Evolutionary conservation across 2,113 vertebrate species (phyloP).

Genomic region (Pungitius pungitius): DNA sequence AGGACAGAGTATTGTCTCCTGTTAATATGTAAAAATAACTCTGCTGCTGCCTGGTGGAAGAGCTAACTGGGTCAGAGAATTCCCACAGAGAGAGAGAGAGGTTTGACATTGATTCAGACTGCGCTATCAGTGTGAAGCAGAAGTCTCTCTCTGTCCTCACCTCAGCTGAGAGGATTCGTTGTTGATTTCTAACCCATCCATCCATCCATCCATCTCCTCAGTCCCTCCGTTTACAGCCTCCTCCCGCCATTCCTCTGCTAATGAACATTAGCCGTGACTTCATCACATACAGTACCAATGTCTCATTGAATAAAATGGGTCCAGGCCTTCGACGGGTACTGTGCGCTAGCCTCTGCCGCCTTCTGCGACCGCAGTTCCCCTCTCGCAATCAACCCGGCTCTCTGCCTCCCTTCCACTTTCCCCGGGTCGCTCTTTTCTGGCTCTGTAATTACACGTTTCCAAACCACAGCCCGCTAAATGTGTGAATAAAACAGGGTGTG

Average conservation of each 20-base stretch:
- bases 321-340: no score
- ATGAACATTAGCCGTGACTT: constrained; percentile 36
- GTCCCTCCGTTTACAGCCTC: constrained; percentile 36
- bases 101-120: constrained; percentile 59
- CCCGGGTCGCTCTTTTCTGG: neutral
- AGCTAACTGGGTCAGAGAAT: constrained; percentile 83
- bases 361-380: neutral
- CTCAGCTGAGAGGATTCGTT: constrained; percentile 15
- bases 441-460: neutral
- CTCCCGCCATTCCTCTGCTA: constrained; percentile 16
- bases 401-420: neutral
- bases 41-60: constrained; percentile 72
- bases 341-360: neutral
- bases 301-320: no score
- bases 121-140: constrained; percentile 62
- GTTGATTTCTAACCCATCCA: constrained; percentile 9
- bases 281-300: neutral
- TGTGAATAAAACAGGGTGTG: neutral
- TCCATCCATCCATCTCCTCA: neutral
- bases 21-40: constrained; percentile 83
- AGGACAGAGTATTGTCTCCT: constrained; percentile 77
- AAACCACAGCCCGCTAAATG: neutral
- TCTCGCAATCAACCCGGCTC: constrained; percentile 39
- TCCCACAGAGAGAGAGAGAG: constrained; percentile 69
- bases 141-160: constrained; percentile 51